Percentiles rank a stretch among this genome's conserved stretches.
Evolutionary conservation across 1,140 invertebrate species (phyloP).

Genomic region (Dinothrombium tinctorium): DNA sequence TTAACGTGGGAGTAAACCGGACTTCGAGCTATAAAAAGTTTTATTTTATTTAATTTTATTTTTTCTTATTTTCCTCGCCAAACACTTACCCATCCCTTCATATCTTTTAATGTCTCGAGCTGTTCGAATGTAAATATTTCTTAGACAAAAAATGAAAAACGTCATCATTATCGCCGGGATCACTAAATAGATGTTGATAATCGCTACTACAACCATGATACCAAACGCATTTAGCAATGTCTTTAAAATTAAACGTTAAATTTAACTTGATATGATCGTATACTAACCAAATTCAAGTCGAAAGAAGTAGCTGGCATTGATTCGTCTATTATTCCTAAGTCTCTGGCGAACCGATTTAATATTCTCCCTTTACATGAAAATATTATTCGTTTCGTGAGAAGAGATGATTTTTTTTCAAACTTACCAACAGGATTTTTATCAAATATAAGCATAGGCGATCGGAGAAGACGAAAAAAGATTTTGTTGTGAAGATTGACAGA

Average conservation of each 20-base stretch:
- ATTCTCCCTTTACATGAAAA: slow-evolving; percentile 19
- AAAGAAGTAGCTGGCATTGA: slow-evolving; percentile 42
- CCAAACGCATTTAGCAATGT: slow-evolving; percentile 2
- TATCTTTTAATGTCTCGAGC: slow-evolving; percentile 62
- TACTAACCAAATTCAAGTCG: slow-evolving; percentile 21
- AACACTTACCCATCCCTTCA: slow-evolving; percentile 50
- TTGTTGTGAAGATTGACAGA: slow-evolving; percentile 52
- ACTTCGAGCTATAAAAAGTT: slow-evolving; percentile 20
- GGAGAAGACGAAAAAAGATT: slow-evolving; percentile 56
- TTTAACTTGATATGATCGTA: slow-evolving; percentile 18
- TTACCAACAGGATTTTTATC: slow-evolving; percentile 47
- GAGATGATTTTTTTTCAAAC: not conserved
- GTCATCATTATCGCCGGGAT: slow-evolving; percentile 43
- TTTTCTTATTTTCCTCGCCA: too few relatives aligned
- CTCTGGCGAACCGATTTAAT: slow-evolving; percentile 13
- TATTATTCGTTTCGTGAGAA: too few relatives aligned
- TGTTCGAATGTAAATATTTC: slow-evolving; percentile 53
- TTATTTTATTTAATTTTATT: not conserved
- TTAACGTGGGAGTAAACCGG: slow-evolving; percentile 68
- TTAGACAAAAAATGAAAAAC: slow-evolving; percentile 43
- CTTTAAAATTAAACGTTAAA: slow-evolving; percentile 39
- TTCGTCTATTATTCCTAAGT: slow-evolving; percentile 13
- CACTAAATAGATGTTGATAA: slow-evolving; percentile 21
- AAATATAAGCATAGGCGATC: slow-evolving; percentile 65
- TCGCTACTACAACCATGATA: slow-evolving; percentile 1